Conservation (phyloP, 2,888 invertebrate species). For the Germaria angustata region DNA sequence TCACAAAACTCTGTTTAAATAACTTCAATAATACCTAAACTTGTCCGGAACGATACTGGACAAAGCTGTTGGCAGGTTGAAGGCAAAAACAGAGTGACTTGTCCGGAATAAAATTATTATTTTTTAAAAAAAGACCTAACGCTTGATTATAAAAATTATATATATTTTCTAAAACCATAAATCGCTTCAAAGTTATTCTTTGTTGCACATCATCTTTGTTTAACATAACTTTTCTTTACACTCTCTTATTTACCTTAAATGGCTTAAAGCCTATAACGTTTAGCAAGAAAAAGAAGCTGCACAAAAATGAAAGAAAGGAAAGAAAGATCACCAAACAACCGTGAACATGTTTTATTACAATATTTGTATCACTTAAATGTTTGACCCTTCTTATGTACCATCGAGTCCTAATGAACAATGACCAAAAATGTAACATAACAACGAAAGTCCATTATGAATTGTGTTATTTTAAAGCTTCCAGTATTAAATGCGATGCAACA, state of each 20-base stretch:
- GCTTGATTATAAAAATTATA: no score
- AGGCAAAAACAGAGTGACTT: no score
- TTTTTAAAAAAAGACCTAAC: no score
- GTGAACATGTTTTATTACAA: constrained; percentile 60
- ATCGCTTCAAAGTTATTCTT: no score
- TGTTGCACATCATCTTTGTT: no score
- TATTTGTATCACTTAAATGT: constrained; percentile 62
- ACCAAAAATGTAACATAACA: constrained; percentile 64
- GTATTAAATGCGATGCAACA: constrained; percentile 47
- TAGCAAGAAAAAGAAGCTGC: background rate
- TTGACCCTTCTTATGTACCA: constrained; percentile 63
- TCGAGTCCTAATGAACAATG: constrained; percentile 62
- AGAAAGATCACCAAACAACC: constrained; percentile 32
- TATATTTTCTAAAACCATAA: no score
- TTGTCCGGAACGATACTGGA: no score
- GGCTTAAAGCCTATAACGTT: constrained; percentile 10
- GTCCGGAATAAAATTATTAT: no score
- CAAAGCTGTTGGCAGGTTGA: no score
- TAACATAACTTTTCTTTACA: constrained; percentile 44
- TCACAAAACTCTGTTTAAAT: no score
- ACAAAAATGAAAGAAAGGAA: background rate
- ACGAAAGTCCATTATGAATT: constrained; percentile 67
- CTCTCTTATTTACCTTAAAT: constrained; percentile 47
- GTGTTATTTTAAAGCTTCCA: constrained; percentile 60
- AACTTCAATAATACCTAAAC: no score